Conservation (phyloP, 2,888 invertebrate species). For the Zelleria hepariella region DNA sequence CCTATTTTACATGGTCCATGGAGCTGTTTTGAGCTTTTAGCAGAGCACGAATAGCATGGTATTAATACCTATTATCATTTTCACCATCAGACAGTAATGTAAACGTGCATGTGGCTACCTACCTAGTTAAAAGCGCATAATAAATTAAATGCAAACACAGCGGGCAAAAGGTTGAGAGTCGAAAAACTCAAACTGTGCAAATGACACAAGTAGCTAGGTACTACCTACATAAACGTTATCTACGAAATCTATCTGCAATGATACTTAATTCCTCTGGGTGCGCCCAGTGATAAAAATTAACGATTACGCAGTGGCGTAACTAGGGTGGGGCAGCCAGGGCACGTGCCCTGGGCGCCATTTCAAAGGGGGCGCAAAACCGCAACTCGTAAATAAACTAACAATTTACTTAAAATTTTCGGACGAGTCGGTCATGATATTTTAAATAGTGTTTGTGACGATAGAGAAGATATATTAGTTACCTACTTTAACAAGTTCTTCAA, state of each 20-base stretch:
- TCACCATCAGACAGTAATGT: too few species aligned
- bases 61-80: not conserved
- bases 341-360: too few species aligned
- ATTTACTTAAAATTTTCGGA: too few species aligned
- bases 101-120: not conserved
- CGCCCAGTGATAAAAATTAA: conserved; percentile 6
- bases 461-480: too few species aligned
- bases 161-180: not conserved
- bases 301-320: too few species aligned
- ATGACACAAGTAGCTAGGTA: not conserved
- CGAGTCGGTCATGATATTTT: too few species aligned
- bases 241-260: not conserved
- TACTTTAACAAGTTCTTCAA: too few species aligned
- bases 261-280: not conserved
- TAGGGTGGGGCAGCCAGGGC: too few species aligned
- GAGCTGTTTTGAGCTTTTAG: not conserved
- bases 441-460: too few species aligned
- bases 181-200: not conserved
- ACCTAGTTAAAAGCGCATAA: not conserved
- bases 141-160: not conserved
- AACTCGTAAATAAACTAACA: too few species aligned
- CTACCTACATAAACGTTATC: not conserved
- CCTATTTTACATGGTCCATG: not conserved
- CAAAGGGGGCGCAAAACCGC: too few species aligned
- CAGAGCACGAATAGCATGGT: too few species aligned